Conservation (phyloP, 2,797 vertebrate species). For the Ptychobarbus kaznakovi region DNA sequence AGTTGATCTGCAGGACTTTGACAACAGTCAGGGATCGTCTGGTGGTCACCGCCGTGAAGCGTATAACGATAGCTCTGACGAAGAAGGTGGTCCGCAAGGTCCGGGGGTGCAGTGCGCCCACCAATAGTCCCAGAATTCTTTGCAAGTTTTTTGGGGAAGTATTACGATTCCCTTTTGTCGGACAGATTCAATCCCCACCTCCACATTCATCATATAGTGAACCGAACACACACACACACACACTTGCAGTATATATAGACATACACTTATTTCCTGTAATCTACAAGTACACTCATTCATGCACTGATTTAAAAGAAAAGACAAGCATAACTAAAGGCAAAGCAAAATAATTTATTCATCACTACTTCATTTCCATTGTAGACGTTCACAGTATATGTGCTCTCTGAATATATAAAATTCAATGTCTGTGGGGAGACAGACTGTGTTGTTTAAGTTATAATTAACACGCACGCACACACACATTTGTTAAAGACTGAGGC, state of each 20-base stretch:
- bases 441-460: conserved; percentile 53
- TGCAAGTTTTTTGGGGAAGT: conserved; percentile 26
- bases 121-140: conserved; percentile 79
- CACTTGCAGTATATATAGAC: conserved; percentile 47
- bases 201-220: conserved; percentile 10
- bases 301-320: conserved; percentile 61
- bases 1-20: conserved; percentile 95
- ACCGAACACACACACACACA: conserved; percentile 7
- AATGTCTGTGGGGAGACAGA: conserved; percentile 25
- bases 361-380: conserved; percentile 53
- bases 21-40: conserved; percentile 88
- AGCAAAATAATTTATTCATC: conserved; percentile 41
- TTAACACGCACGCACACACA: conserved; percentile 43
- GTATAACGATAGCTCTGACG: conserved; percentile 97
- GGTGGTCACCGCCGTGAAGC: conserved; percentile 92
- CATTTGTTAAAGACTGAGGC: conserved; percentile 39
- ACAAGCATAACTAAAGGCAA: conserved; percentile 19
- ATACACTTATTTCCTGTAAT: conserved; percentile 60
- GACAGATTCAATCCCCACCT: conserved; percentile 34
- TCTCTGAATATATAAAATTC: conserved; percentile 55
- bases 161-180: conserved; percentile 42
- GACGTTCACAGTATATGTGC: conserved; percentile 51
- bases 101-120: conserved; percentile 98
- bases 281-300: conserved; percentile 48
- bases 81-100: conserved; percentile 93